Base-by-base conservation (phyloP, 30 jellyfish, hydroid and myxozoan species). In the Hydractinia symbiolongicarpus region DNA sequence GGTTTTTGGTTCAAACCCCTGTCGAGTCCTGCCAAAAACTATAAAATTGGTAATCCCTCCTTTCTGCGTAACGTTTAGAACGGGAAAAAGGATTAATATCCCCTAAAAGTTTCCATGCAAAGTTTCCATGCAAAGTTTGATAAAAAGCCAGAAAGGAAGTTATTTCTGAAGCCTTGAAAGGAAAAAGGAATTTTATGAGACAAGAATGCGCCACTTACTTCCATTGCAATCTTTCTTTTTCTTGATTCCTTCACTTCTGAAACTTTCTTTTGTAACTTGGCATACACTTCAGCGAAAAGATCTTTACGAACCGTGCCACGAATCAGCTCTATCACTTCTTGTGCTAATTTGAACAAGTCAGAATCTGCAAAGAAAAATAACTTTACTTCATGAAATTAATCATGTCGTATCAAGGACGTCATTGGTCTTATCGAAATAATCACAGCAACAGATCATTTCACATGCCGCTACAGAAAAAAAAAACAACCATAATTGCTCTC, bases 181-280 rank as follows among this genome's bases (percentile, higher is more conserved):
- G 44, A 30, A 2, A 30, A 30, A 0, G 2, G 44, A 30, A 30
- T 30, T 30, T 30, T n/a, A n/a, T n/a, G n/a, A n/a, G 44, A 30
- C 2, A 30, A 30, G 44, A 19, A 51, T 15, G 10, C 62, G 5
- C 13, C 55, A 1, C 64, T 10, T 58, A 90, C 97, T 84, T 90
- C 97, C 54, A 70, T 86, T 5, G 87, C 93, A 7, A 68, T 68
- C 78, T 90, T 82, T 77, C 97, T 70, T 54, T 90, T 90, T 61
- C 97, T 76, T 4, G 85, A 13, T 56, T 90, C 97, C 67, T 85
- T 81, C 70, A 67, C 79, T 16, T 80, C 88, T 5, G 89, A 64
- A 9, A 85, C 95, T 81, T 75, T 90, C 55, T 81, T 83, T 68
- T 90, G 97, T 77, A 90, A 77, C 74, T 90, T 79, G 6, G 97